phyloP scores from a whole-genome alignment of 1,140 invertebrate species.

The Bilobella aurantiaca region DNA sequence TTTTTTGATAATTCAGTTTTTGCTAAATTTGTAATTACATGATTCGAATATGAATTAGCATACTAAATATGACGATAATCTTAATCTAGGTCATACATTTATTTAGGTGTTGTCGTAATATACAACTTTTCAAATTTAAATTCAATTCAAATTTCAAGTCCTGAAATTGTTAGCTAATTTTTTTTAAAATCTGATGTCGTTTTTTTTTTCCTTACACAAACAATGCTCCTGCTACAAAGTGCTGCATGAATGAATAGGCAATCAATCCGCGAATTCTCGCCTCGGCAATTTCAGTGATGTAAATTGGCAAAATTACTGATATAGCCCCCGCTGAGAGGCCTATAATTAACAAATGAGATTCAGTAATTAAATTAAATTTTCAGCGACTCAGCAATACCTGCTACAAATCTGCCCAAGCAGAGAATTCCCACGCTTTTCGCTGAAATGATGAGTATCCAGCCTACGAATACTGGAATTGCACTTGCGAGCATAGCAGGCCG shows the following conservation, averaged over 20 bases:
- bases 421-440: background rate
- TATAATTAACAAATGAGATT: background rate
- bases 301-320: slow-evolving; percentile 45
- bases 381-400: background rate
- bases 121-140: background rate
- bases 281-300: slow-evolving; percentile 51
- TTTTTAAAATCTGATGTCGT: too few species aligned
- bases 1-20: too few species aligned
- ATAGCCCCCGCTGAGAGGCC: slow-evolving; percentile 37
- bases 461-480: background rate
- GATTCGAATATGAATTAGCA: too few species aligned
- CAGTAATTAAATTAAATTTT: background rate
- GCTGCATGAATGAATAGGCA: slow-evolving; percentile 36
- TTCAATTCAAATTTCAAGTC: background rate
- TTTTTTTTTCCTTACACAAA: slow-evolving; percentile 46
- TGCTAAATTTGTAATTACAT: too few species aligned
- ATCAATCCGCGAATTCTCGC: slow-evolving; percentile 48
- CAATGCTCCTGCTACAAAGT: slow-evolving; percentile 43
- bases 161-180: too few species aligned
- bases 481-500: background rate
- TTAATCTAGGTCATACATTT: too few species aligned
- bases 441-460: background rate
- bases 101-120: too few species aligned
- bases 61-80: too few species aligned
- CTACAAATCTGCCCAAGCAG: background rate